These are phyloP conservation scores for Falco rusticolus DNA, from an alignment of 2,797 vertebrate genomes.

Conservation along the genomic window DNA sequence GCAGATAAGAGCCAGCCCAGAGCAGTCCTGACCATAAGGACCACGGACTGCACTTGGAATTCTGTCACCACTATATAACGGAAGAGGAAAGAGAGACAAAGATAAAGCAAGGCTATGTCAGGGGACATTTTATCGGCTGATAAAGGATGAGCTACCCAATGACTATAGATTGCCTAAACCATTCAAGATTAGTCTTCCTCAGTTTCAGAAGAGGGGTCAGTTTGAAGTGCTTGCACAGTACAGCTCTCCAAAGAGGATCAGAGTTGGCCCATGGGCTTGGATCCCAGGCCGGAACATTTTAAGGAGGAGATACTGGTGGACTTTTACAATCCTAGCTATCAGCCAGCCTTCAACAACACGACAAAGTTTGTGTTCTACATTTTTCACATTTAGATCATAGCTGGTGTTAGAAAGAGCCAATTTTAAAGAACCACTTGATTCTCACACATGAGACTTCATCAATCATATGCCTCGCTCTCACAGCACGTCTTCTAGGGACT, in stretches of 20 bases:
- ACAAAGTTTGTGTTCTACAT: not conserved
- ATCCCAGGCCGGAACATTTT: not conserved
- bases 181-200: not conserved
- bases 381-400: slow-evolving; percentile 30
- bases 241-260: not conserved
- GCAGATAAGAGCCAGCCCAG: not conserved
- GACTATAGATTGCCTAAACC: not conserved
- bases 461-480: not conserved
- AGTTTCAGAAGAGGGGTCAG: not conserved
- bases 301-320: not conserved
- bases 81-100: not conserved
- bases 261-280: not conserved
- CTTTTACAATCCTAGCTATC: not conserved
- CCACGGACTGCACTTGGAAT: not conserved
- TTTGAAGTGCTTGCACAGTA: not conserved
- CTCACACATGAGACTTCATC: not conserved
- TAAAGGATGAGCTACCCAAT: not conserved
- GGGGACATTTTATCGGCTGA: not conserved
- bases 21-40: not conserved
- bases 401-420: not conserved
- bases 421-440: slow-evolving; percentile 2
- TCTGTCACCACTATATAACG: not conserved
- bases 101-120: not conserved
- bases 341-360: not conserved
- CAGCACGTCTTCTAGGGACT: not conserved